Conservation (phyloP, 1,140 invertebrate genomes). For the Delia radicum region DNA sequence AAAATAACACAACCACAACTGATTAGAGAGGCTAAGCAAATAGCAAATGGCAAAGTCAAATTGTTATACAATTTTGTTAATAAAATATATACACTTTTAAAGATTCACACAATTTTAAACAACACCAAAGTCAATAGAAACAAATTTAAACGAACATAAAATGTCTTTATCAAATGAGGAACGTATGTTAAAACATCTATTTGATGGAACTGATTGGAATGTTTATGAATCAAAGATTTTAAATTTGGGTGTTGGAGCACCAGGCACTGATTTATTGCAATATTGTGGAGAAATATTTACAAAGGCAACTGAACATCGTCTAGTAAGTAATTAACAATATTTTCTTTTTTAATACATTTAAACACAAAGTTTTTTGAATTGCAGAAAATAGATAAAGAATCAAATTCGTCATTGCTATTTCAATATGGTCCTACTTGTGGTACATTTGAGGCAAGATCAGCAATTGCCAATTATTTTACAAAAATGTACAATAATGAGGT, state of each 20-base stretch:
- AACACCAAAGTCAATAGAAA: too few species aligned
- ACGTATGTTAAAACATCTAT: constrained; percentile 57
- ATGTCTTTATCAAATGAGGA: constrained; percentile 30
- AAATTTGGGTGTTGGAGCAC: constrained; percentile 61
- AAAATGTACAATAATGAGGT: constrained; percentile 57
- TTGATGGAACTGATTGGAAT: constrained; percentile 58
- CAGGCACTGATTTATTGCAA: constrained; percentile 59
- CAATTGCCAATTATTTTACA: constrained; percentile 59
- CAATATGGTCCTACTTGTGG: constrained; percentile 62
- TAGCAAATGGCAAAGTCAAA: too few species aligned
- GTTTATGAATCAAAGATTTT: constrained; percentile 57
- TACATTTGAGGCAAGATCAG: constrained; percentile 58
- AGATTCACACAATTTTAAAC: too few species aligned
- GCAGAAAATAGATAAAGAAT: constrained; percentile 57
- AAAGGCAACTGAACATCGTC: constrained; percentile 57
- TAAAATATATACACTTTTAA: too few species aligned
- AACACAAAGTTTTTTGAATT: constrained; percentile 27
- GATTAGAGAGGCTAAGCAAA: too few species aligned
- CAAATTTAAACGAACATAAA: too few species aligned
- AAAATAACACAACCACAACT: too few species aligned
- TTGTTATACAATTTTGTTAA: too few species aligned
- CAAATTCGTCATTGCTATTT: constrained; percentile 59
- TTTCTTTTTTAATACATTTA: neutral
- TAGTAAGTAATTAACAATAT: constrained; percentile 47
- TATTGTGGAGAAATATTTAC: constrained; percentile 57